Conservation (phyloP, 1,140 invertebrate genomes). For the Dendrolimus kikuchii region DNA sequence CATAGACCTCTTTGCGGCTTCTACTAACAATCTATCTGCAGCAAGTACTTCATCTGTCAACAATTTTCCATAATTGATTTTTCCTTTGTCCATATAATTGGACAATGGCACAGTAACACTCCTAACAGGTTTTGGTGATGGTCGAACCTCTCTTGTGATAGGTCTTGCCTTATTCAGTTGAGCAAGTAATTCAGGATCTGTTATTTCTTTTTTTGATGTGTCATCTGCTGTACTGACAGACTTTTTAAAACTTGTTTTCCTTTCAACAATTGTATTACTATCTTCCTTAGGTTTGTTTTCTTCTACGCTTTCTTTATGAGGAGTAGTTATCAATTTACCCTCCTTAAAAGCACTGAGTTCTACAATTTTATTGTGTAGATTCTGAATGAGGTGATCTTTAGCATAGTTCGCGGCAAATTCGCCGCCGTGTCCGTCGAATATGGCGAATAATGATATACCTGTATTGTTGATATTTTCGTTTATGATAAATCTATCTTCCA, state of each 20-base stretch:
- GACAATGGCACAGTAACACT: slow-evolving; percentile 47
- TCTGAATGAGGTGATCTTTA: slow-evolving; percentile 85
- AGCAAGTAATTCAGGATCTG: slow-evolving; percentile 78
- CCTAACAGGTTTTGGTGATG: slow-evolving; percentile 44
- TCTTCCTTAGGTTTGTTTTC: slow-evolving; percentile 63
- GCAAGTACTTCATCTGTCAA: slow-evolving; percentile 88
- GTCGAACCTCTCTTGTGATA: slow-evolving; percentile 77
- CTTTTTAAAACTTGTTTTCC: slow-evolving; percentile 79
- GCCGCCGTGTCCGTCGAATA: slow-evolving; percentile 96
- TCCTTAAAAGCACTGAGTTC: slow-evolving; percentile 80
- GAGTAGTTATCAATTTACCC: slow-evolving; percentile 65
- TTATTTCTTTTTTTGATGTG: slow-evolving; percentile 74
- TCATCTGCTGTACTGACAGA: slow-evolving; percentile 74
- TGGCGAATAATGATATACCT: slow-evolving; percentile 88
- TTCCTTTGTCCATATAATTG: slow-evolving; percentile 79
- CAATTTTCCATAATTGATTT: slow-evolving; percentile 85
- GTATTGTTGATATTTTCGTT: slow-evolving; percentile 83
- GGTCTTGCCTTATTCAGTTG: slow-evolving; percentile 76
- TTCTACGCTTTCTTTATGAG: slow-evolving; percentile 51
- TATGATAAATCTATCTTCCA: slow-evolving; percentile 94
- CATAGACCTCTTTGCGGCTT: slow-evolving; percentile 85
- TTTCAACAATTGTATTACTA: slow-evolving; percentile 57
- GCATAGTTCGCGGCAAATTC: slow-evolving; percentile 95
- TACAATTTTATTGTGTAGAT: slow-evolving; percentile 82
- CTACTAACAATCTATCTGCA: slow-evolving; percentile 84